Percentiles rank a stretch among this genome's conserved stretches.
phyloP scores from a whole-genome alignment of 2,113 vertebrate species.

The Proterorhinus semilunaris region DNA sequence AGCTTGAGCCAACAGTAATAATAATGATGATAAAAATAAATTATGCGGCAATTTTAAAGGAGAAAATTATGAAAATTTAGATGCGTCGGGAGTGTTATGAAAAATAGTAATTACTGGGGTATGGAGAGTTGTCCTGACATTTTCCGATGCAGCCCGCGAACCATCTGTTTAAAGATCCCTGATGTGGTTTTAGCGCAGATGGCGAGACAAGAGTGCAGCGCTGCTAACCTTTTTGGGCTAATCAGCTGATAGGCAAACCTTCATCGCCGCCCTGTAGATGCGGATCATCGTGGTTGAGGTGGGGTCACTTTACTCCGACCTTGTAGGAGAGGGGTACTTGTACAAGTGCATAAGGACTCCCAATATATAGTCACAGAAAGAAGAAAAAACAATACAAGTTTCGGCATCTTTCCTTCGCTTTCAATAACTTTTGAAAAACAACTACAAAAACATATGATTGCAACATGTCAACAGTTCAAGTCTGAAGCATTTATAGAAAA shows the following conservation, averaged over 20 bases:
- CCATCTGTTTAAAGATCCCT: conserved; percentile 79
- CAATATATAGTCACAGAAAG: not conserved
- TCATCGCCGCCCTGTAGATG: conserved; percentile 15
- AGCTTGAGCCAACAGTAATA: not conserved
- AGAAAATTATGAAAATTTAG: conserved; percentile 46
- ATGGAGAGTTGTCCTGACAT: conserved; percentile 79
- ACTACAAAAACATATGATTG: not conserved
- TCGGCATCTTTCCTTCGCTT: too few relatives aligned
- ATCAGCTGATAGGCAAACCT: conserved; percentile 62
- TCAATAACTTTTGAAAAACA: too few relatives aligned
- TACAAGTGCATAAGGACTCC: conserved; percentile 1
- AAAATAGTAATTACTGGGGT: conserved; percentile 73
- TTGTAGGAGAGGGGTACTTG: conserved; percentile 12
- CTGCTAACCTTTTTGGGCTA: conserved; percentile 74
- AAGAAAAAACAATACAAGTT: too few relatives aligned
- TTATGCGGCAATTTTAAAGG: conserved; percentile 27
- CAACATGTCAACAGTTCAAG: too few relatives aligned
- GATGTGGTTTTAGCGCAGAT: conserved; percentile 71
- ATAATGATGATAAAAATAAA: too few relatives aligned
- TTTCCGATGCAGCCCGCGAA: conserved; percentile 70
- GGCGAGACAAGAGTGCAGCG: conserved; percentile 62
- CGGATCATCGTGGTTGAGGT: too few relatives aligned
- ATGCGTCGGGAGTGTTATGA: conserved; percentile 29
- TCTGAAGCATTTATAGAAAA: not conserved
- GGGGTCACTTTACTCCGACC: conserved; percentile 60